Base-by-base conservation (phyloP, 1,140 invertebrate species). In the Choristoneura fumiferana region DNA sequence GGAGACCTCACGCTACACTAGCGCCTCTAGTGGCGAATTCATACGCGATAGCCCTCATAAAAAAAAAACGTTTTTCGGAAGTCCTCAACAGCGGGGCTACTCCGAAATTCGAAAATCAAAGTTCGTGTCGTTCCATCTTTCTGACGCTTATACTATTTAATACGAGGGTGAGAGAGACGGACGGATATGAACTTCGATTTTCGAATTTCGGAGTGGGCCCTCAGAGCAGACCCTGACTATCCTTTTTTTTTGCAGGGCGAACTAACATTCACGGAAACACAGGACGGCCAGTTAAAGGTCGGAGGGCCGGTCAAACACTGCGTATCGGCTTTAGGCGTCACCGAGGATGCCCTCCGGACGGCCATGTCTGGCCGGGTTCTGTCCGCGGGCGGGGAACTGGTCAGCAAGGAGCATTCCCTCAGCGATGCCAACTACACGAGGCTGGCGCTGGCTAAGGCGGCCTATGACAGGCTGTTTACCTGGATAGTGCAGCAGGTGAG, bases 401-500 rank as follows among this genome's bases (percentile, higher is more conserved):
- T 99, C 91, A 94, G 95, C 78, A 99, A 99, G 90, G 93, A 93
- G 60, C 96, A 98, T 73, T 97, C 95, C 55, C 91, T 94, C 34
- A 90, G 88, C 1, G 96, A 98, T 78, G 97, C 97, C 1, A 91
- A 94, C 64, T 97, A 96, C 87, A 97, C 96, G n/a, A 91, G 96
- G 72, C 96, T 98, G 91, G 98, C 98, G 0, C 91, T 99, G 64
- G 95, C 96, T 10, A 99, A 99, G 91, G 96, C 97, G 3, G 93
- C 98, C 43, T 98, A 98, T 73, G 97, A 98, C 69, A 90, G 96
- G 36, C 89, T 99, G 17, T 99, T 99, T 83, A 93, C 95, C 0
- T 98, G 96, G 96, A 96, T 99, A 54, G 97, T 98, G 4, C 91
- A 93, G 14, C 91, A 87, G 81, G 84, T 87, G 8, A 38, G 54